phyloP scores from a whole-genome alignment of 92 coral and sea anemone genomes.

The Muricea muricata region DNA sequence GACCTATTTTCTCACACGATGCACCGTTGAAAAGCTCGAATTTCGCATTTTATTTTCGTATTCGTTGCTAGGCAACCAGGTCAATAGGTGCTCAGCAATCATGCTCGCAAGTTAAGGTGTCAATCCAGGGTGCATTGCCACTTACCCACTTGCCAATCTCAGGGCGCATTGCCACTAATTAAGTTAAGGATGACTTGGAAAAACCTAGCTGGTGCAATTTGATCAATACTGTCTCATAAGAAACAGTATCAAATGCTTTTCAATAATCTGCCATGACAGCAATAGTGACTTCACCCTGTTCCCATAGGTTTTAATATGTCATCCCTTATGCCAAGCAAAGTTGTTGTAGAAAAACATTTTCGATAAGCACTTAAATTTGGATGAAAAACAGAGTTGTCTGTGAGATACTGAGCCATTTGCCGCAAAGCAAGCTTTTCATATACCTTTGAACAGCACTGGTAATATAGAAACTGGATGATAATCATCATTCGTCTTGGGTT shows the following conservation, averaged over 20 bases:
- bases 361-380: not conserved
- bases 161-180: no score
- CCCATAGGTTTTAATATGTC: constrained; percentile 30
- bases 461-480: not conserved
- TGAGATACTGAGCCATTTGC: not conserved
- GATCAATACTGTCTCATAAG: constrained; percentile 29
- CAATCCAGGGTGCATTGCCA: no score
- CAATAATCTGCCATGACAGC: not conserved
- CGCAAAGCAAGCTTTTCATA: not conserved
- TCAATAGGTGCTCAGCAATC: no score
- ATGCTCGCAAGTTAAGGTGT: no score
- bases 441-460: not conserved
- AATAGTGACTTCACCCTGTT: constrained; percentile 6
- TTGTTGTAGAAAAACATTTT: constrained; percentile 43
- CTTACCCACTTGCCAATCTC: no score
- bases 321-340: constrained; percentile 40
- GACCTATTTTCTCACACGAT: no score
- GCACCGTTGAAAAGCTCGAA: no score
- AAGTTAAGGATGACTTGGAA: constrained; percentile 37
- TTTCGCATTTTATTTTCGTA: no score
- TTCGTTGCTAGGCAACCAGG: no score
- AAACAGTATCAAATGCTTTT: constrained; percentile 50
- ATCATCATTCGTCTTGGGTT: not conserved
- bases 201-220: constrained; percentile 54
- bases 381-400: not conserved